Percentiles rank a stretch among this genome's conserved stretches.
Evolutionary conservation across 2,797 vertebrate genomes (phyloP).

Genomic region (Rallus crepitans): DNA sequence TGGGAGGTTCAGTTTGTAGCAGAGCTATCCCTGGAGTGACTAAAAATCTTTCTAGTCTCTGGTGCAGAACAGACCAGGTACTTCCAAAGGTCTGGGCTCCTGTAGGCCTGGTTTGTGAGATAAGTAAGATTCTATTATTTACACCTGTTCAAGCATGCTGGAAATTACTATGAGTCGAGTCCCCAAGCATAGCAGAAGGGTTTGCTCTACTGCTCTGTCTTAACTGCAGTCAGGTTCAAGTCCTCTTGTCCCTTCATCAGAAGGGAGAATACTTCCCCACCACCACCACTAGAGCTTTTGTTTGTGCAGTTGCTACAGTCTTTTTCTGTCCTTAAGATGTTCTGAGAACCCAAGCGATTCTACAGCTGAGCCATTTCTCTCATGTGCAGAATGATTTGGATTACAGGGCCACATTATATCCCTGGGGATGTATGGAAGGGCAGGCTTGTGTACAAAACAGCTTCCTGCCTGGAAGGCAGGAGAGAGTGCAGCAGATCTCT

Average conservation of each 20-base stretch:
- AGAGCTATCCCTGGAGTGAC: not conserved
- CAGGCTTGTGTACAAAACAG: not conserved
- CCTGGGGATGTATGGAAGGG: not conserved
- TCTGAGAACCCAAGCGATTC: not conserved
- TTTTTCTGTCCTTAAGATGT: not conserved
- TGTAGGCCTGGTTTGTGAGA: rapidly evolving
- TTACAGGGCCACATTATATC: not conserved
- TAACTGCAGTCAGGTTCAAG: not conserved
- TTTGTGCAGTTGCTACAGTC: not conserved
- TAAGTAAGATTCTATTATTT: not conserved
- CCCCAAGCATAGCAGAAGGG: not conserved
- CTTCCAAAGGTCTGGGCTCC: not conserved
- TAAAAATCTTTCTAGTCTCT: not conserved
- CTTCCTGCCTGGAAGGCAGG: not conserved
- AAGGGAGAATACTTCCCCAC: not conserved
- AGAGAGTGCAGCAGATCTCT: not conserved
- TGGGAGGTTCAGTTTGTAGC: not conserved
- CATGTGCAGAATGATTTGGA: not conserved
- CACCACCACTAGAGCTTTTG: not conserved
- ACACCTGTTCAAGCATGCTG: not conserved
- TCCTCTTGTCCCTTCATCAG: not conserved
- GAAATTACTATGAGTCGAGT: not conserved
- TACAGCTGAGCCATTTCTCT: not conserved
- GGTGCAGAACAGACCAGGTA: not conserved
- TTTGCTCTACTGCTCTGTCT: not conserved